These are phyloP conservation scores for Xenopus petersii DNA, from an alignment of 2,797 vertebrate species.

Conservation along the genomic window DNA sequence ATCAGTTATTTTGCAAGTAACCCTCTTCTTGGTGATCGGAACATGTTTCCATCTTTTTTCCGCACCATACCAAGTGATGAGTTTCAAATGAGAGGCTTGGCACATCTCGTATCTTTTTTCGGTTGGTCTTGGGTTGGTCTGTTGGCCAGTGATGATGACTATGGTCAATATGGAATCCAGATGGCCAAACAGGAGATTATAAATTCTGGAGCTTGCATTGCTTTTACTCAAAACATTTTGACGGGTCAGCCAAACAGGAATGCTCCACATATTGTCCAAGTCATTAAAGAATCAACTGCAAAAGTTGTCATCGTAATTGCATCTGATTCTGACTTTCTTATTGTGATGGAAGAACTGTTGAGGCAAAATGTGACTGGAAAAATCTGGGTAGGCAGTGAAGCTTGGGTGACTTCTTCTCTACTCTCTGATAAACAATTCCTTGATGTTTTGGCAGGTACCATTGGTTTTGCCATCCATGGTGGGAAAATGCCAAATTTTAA, in stretches of 20 bases:
- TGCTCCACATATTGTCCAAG: background rate
- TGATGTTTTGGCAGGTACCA: background rate
- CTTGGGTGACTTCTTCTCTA: background rate
- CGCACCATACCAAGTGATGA: conserved; percentile 4
- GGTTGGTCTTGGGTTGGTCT: conserved; percentile 7
- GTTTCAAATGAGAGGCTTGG: background rate
- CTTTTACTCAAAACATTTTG: background rate
- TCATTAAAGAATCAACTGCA: background rate
- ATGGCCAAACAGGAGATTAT: background rate
- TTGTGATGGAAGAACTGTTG: background rate
- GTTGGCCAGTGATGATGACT: conserved; percentile 7
- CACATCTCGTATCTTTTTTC: background rate
- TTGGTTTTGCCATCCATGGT: conserved; percentile 2
- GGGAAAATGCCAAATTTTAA: background rate
- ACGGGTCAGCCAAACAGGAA: background rate
- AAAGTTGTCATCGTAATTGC: background rate
- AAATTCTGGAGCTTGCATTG: background rate
- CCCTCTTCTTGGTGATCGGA: background rate
- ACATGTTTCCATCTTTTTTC: background rate
- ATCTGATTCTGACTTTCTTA: background rate
- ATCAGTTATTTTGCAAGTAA: conserved; percentile 6
- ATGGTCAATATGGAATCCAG: background rate
- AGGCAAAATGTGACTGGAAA: background rate
- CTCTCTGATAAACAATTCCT: background rate
- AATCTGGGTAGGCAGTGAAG: conserved; percentile 1